Base-by-base conservation (phyloP, 2,113 vertebrate genomes). In the Macroglossus sobrinus region DNA sequence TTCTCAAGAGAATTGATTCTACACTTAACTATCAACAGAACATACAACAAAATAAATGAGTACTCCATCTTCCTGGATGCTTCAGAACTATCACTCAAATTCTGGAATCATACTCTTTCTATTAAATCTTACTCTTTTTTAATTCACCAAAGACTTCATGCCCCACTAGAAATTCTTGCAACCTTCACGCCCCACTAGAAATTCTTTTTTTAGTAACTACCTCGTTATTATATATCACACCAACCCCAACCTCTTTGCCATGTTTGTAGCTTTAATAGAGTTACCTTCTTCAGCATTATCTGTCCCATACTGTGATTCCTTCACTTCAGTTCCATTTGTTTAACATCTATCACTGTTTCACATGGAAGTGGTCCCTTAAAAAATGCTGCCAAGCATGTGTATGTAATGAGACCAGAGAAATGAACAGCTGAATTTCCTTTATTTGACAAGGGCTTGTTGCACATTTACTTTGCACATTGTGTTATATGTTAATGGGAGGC, bases 341-440 rank as follows among this genome's bases (percentile, higher is more conserved):
- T n/a, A 93, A 45, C 84, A 74, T 30, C 63, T 40, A 93, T 21
- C 59, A 72, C 35, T 57, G 24, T 88, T 84, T 84, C 61, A 63
- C 28, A 72, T 2, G 55, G 45, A 93, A 76, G 75, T n/a, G 75
- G 50, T 30, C 38, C 40, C 61, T 84, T 84, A 71, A 74, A 84
- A 94, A 91, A 96, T 55, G 71, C 84, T 72, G 35, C 26, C 95
- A 82, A 24, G 28, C 57, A 55, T 33, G 19, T 71, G 45, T 68
- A 84, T n/a, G 22, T 47, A 92, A 93, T 78, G 40, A 92, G 47
- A 64, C 22, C 53, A n/a, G 43, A 69, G 50, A 89, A 82, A 86
- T 24, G 78, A 93, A 40, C 40, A 81, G 76, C 59, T 94, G 59
- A 97, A 64, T 53, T 89, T 47, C 45, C 93, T 72, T 87, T 71